These are phyloP conservation scores for Agapornis roseicollis DNA, from an alignment of 2,113 vertebrate genomes.

Conservation along the genomic window DNA sequence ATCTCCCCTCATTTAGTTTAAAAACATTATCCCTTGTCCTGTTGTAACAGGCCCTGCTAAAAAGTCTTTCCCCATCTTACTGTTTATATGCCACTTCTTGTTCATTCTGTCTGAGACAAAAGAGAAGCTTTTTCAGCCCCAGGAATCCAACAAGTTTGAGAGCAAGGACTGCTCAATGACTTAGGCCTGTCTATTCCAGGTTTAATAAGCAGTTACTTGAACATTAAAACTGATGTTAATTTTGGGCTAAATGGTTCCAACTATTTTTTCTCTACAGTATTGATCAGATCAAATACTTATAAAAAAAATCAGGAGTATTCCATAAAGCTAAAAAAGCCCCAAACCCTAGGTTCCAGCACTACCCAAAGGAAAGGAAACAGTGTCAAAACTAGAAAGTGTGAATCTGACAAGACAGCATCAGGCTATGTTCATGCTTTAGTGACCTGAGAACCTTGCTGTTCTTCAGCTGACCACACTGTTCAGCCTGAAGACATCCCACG, in stretches of 20 bases:
- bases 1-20: neutral
- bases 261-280: neutral
- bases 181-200: neutral
- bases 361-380: neutral
- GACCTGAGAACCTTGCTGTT: neutral
- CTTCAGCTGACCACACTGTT: conserved; percentile 16
- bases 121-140: neutral
- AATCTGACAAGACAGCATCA: neutral
- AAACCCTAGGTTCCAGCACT: neutral
- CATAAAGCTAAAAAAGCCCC: neutral
- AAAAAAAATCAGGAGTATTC: neutral
- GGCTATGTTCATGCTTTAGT: neutral
- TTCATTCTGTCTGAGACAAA: neutral
- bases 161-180: neutral
- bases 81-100: neutral
- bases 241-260: neutral
- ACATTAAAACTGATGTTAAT: neutral
- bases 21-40: neutral
- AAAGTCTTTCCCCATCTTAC: neutral
- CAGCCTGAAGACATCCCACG: neutral
- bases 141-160: neutral
- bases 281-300: neutral
- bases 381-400: neutral
- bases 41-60: neutral
- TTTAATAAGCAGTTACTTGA: neutral